Conservation (phyloP, 2,797 vertebrate genomes). For the Lerista edwardsae region DNA sequence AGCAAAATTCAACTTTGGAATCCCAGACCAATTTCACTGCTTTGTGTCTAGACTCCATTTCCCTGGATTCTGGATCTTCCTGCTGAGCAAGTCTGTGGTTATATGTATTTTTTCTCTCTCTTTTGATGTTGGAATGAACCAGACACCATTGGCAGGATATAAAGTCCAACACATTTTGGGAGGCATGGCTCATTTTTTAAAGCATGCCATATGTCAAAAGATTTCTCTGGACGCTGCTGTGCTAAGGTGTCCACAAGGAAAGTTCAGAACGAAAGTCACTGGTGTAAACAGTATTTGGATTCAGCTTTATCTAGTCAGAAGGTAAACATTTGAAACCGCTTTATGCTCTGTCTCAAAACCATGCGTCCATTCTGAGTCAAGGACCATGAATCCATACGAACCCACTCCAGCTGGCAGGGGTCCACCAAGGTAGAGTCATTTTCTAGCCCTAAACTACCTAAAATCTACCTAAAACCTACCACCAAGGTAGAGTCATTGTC, state of each 20-base stretch:
- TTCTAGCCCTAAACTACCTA: neutral
- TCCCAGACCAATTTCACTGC: neutral
- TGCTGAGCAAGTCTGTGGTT: conserved; percentile 7
- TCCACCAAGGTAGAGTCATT: neutral
- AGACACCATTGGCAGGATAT: neutral
- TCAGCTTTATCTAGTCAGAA: neutral
- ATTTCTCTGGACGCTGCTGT: neutral
- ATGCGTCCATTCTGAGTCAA: neutral
- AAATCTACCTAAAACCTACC: too few species aligned
- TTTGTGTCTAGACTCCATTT: conserved; percentile 5
- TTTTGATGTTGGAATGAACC: neutral
- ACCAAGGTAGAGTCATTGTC: neutral
- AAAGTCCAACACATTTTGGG: neutral
- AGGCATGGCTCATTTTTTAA: conserved; percentile 1
- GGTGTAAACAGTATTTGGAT: neutral
- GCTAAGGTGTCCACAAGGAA: neutral
- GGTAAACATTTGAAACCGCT: neutral
- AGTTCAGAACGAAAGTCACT: too few species aligned
- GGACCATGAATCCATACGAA: too few species aligned
- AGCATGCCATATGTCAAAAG: neutral
- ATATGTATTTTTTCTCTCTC: neutral
- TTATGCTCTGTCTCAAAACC: neutral
- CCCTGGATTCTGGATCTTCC: neutral
- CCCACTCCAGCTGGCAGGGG: neutral
- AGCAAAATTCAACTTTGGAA: neutral